These are phyloP conservation scores for Micrasema longulum DNA, from an alignment of 1,140 invertebrate species.

Conservation along the genomic window DNA sequence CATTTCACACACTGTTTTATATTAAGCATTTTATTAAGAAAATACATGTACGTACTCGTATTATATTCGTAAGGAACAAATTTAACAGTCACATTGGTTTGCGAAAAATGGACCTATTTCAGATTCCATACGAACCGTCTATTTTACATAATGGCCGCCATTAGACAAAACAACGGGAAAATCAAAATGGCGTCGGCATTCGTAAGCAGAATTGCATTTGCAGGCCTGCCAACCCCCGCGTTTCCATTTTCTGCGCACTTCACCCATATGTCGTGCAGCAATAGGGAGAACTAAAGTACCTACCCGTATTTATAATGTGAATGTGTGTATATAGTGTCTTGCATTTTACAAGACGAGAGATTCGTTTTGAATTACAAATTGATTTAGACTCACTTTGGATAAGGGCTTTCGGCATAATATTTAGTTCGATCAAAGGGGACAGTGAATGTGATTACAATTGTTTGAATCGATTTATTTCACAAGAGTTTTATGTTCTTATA, in stretches of 20 bases:
- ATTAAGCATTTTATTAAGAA: too few species aligned
- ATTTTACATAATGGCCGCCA: too few species aligned
- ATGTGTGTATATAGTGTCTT: slow-evolving; percentile 22
- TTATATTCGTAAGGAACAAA: too few species aligned
- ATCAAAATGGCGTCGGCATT: slow-evolving; percentile 21
- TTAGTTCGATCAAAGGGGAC: slow-evolving; percentile 17
- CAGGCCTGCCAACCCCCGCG: slow-evolving; percentile 54
- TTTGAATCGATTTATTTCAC: too few species aligned
- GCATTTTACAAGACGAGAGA: slow-evolving; percentile 45
- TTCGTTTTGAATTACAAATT: slow-evolving; percentile 52
- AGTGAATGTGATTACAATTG: neutral
- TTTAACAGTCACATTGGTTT: too few species aligned
- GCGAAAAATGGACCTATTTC: too few species aligned
- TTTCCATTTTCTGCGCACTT: slow-evolving; percentile 3
- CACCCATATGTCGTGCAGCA: neutral
- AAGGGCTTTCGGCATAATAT: slow-evolving; percentile 40
- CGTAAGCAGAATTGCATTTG: slow-evolving; percentile 63
- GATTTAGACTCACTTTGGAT: slow-evolving; percentile 42
- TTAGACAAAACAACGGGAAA: neutral
- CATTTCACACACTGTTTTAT: too few species aligned
- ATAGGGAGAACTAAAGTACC: neutral
- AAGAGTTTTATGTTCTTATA: too few species aligned
- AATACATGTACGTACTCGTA: too few species aligned
- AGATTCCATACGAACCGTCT: too few species aligned
- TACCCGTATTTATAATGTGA: neutral